Percentiles rank a stretch among this genome's conserved stretches.
Conservation (phyloP, 2,888 invertebrate genomes). For the Tinea semifulvella region DNA sequence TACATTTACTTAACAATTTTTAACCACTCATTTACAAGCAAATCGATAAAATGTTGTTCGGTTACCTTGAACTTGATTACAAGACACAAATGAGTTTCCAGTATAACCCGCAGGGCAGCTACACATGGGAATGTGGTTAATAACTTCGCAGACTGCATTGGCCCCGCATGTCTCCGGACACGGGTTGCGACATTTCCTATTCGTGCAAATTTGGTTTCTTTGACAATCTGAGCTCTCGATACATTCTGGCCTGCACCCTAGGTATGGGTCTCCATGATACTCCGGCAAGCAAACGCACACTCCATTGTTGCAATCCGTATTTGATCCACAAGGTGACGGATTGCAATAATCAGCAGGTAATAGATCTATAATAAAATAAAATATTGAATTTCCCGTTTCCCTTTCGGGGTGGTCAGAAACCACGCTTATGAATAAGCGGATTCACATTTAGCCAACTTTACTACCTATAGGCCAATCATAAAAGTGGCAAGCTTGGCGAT, state of each 20-base stretch:
- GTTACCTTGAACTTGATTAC: conserved; percentile 65
- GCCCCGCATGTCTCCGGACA: conserved; percentile 82
- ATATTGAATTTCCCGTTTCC: neutral
- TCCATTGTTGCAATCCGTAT: conserved; percentile 75
- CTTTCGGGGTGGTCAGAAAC: too few relatives aligned
- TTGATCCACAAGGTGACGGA: conserved; percentile 76
- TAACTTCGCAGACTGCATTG: conserved; percentile 77
- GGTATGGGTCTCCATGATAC: conserved; percentile 80
- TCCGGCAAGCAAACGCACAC: conserved; percentile 76
- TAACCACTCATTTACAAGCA: too few relatives aligned
- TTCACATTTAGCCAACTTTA: too few relatives aligned
- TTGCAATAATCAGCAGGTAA: conserved; percentile 66
- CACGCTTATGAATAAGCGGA: too few relatives aligned
- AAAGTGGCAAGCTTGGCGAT: too few relatives aligned
- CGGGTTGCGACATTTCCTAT: conserved; percentile 80
- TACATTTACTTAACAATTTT: conserved; percentile 3
- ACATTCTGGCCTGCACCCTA: conserved; percentile 83
- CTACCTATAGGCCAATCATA: too few relatives aligned
- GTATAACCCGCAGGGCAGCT: conserved; percentile 74
- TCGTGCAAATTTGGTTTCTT: conserved; percentile 72
- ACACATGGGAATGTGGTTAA: conserved; percentile 82
- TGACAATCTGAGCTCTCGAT: conserved; percentile 79
- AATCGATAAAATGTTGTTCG: conserved; percentile 7
- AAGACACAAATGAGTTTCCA: conserved; percentile 80
- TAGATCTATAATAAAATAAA: conserved; percentile 26